These are phyloP conservation scores for Darevskia mixta DNA, from an alignment of 2,797 vertebrate species.

Conservation along the genomic window DNA sequence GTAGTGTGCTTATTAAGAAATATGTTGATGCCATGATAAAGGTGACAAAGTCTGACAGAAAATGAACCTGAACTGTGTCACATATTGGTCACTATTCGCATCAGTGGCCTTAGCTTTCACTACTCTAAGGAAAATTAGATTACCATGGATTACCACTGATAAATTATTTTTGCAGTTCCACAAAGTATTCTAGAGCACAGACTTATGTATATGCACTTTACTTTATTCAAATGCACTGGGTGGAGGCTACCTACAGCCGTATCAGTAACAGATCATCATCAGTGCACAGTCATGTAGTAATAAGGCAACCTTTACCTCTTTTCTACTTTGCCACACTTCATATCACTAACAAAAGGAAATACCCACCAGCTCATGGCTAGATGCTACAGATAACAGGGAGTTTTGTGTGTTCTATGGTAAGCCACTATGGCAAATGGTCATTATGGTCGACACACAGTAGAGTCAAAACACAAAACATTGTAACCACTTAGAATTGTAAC, in stretches of 20 bases:
- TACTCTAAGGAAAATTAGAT: conserved; percentile 47
- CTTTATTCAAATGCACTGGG: neutral
- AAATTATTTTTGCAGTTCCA: conserved; percentile 49
- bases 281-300: neutral
- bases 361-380: too few relatives aligned
- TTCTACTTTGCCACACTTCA: neutral
- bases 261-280: neutral
- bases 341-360: neutral
- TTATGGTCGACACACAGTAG: too few relatives aligned
- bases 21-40: conserved; percentile 42
- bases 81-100: conserved; percentile 46
- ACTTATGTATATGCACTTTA: neutral
- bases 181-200: conserved; percentile 53
- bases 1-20: conserved; percentile 33
- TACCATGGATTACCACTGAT: conserved; percentile 47
- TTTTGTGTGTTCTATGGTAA: neutral
- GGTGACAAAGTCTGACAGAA: conserved; percentile 59
- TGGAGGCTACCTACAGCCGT: neutral
- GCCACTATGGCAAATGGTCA: neutral
- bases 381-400: neutral
- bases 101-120: conserved; percentile 60
- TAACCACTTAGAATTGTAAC: neutral
- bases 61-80: conserved; percentile 45
- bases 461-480: neutral
- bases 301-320: neutral